Evolutionary conservation across 2,113 vertebrate genomes (phyloP), one percentile per base, ranked within the genome.

Genomic region (Naja naja): DNA sequence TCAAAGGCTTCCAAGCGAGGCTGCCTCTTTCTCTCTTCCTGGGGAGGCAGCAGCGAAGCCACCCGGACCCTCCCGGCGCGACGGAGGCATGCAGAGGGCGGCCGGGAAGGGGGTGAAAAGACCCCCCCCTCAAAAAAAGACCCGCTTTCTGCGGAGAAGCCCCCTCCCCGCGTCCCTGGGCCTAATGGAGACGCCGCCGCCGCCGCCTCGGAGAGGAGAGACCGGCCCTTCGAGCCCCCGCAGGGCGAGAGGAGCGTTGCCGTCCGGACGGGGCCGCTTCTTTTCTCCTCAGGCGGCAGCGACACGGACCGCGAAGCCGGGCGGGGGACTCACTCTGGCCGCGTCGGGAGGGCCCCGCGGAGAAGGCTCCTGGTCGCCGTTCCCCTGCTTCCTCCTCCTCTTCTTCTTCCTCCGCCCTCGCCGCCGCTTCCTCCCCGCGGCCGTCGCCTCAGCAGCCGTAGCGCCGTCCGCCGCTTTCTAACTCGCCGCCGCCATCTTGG

Each of bases 401-500:
- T 4, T 55, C 14, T 85, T 90, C 90, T 89, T 6, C 89, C 39
- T 16, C 39, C 52, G 9, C 23, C 93, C 16, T 90, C 87, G 25
- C 18, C 14, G 53, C 53, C 27, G 91, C 87, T 9, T 52, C 58
- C 14, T 89, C 69, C 34, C 69, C 69, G 69, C 87, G 56, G n/a
- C 94, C 90, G 89, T 94, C 45, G 49, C 89, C 52, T 54, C 39
- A 47, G 25, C 92, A 45, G 94, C 95, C 94, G 93, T 91, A 4
- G 94, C 92, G 69, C 96, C 96, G 58, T 94, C 96, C 97, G 98
- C 97, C 97, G 97, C 97, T 97, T 98, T 98, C 97, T 98, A 98
- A 98, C 98, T 98, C 96, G 94, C 98, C 92, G 98, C 98, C 98
- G 98, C 99, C 99, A 99, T 99, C 98, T 99, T 99, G 98, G 98